Evolutionary conservation across 2,797 vertebrate species (phyloP).

Genomic region (Prionace glauca): DNA sequence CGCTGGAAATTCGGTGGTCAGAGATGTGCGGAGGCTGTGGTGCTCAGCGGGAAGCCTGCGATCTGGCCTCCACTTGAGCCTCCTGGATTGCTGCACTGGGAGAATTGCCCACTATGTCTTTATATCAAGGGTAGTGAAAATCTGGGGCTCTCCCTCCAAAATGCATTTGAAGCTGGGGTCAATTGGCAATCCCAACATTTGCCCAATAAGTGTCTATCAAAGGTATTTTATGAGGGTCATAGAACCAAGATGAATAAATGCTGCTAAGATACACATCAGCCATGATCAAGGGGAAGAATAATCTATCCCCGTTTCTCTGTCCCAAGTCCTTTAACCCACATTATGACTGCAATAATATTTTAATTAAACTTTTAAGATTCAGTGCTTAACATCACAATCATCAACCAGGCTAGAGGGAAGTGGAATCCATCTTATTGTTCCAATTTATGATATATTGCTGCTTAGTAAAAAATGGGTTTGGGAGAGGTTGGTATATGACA

Average conservation of each 20-base stretch:
- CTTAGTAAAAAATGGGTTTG: too few species aligned
- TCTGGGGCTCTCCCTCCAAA: neutral
- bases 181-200: neutral
- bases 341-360: neutral
- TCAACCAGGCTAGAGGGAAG: too few species aligned
- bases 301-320: neutral
- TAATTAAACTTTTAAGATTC: neutral
- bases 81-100: too few species aligned
- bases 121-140: neutral
- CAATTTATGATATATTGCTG: too few species aligned
- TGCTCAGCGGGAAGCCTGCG: too few species aligned
- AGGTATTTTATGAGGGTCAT: neutral
- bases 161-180: neutral
- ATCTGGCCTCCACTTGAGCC: too few species aligned
- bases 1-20: too few species aligned
- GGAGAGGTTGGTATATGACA: neutral
- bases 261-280: neutral
- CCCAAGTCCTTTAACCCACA: neutral
- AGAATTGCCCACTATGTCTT: neutral
- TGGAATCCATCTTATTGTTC: too few species aligned
- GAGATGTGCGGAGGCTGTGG: too few species aligned
- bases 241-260: neutral
- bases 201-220: neutral
- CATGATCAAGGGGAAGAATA: neutral
- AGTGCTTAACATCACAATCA: neutral